A percentile compares a stretch with the other conserved stretches of the same genome.
These are phyloP conservation scores for Nestor notabilis DNA, from an alignment of 2,113 vertebrate genomes.

Conservation along the genomic window DNA sequence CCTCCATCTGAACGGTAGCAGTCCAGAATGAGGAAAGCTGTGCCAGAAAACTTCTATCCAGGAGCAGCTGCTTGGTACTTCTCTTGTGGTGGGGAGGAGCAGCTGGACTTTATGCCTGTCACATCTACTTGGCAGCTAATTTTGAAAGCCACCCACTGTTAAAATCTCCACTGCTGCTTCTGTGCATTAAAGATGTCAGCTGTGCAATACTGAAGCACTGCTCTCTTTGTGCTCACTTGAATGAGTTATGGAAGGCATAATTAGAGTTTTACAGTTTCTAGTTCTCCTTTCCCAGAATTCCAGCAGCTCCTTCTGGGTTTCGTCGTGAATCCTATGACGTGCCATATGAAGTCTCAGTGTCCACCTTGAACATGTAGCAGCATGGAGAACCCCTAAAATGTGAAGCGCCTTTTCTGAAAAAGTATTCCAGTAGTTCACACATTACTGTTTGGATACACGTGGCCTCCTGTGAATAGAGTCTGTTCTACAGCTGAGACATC, in stretches of 20 bases:
- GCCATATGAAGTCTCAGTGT: neutral
- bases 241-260: slow-evolving; percentile 16
- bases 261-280: neutral
- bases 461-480: neutral
- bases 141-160: slow-evolving; percentile 24
- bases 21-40: neutral
- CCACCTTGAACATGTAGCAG: accelerated
- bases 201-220: neutral
- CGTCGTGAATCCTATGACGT: neutral
- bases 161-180: slow-evolving; percentile 37
- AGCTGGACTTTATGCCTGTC: slow-evolving; percentile 54
- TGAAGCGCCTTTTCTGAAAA: neutral
- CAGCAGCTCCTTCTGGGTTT: neutral
- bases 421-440: neutral
- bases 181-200: slow-evolving; percentile 50
- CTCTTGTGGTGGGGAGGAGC: slow-evolving; percentile 1
- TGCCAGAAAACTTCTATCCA: neutral
- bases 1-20: neutral
- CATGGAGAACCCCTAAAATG: neutral
- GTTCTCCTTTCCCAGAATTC: neutral
- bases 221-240: slow-evolving; percentile 12
- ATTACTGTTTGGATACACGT: accelerated
- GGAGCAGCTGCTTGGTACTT: neutral
- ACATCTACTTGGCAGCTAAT: slow-evolving; percentile 49
- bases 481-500: neutral